phyloP scores from a whole-genome alignment of 2,888 invertebrate genomes.

The Apodemia duryi region DNA sequence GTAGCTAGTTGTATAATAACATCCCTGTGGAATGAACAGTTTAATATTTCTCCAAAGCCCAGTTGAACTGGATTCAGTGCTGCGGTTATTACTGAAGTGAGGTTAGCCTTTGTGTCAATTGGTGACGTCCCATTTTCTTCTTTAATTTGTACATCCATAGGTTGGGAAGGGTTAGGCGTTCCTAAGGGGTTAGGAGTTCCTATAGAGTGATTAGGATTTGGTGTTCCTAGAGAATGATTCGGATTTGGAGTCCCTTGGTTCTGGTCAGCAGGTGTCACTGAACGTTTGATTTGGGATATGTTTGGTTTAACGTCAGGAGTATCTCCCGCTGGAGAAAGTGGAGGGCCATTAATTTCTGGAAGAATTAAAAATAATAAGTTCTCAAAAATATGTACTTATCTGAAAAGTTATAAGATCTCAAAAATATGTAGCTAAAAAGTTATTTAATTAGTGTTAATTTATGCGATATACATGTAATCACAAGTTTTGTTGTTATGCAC shows the following conservation, averaged over 20 bases:
- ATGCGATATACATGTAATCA: too few species aligned
- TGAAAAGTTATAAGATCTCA: too few species aligned
- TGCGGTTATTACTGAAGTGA: slow-evolving; percentile 56
- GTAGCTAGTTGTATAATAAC: slow-evolving; percentile 89
- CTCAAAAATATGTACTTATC: too few species aligned
- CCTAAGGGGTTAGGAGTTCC: slow-evolving; percentile 65
- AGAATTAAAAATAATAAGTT: slow-evolving; percentile 16
- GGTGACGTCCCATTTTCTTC: slow-evolving; percentile 56
- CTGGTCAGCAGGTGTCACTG: slow-evolving; percentile 61
- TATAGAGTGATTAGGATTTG: slow-evolving; percentile 60
- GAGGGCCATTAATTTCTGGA: slow-evolving; percentile 49
- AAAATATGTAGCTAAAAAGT: too few species aligned
- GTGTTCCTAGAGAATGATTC: slow-evolving; percentile 63
- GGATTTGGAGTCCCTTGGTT: slow-evolving; percentile 68
- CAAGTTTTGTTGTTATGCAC: too few species aligned
- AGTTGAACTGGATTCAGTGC: slow-evolving; percentile 81
- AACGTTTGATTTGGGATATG: slow-evolving; percentile 69
- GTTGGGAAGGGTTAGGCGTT: slow-evolving; percentile 54
- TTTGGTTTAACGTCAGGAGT: slow-evolving; percentile 63
- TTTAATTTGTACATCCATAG: slow-evolving; percentile 63
- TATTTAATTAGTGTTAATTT: too few species aligned
- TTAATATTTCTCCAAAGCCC: slow-evolving; percentile 89
- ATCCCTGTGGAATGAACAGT: slow-evolving; percentile 93
- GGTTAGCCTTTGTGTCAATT: slow-evolving; percentile 54
- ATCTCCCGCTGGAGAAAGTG: slow-evolving; percentile 65